Conservation (phyloP, 2,797 vertebrate genomes). For the Gymnothorax javanicus region DNA sequence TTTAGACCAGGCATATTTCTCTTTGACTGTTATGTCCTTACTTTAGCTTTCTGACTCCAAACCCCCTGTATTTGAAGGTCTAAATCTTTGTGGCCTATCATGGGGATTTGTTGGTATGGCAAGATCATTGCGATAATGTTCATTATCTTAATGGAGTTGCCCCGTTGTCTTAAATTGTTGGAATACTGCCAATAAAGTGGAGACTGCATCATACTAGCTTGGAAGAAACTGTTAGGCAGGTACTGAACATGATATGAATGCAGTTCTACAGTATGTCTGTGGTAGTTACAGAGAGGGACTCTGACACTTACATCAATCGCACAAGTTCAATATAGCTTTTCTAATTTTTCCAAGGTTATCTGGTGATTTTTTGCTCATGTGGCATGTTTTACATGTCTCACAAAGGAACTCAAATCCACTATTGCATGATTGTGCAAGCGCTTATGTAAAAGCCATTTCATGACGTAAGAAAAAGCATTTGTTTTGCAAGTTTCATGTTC, state of each 20-base stretch:
- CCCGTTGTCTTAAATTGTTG: neutral
- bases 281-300: conserved; percentile 15
- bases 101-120: neutral
- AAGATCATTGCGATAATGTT: neutral
- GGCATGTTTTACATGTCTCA: conserved; percentile 5
- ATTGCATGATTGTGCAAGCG: neutral
- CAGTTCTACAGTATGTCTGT: neutral
- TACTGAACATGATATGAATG: neutral
- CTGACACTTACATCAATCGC: conserved; percentile 30
- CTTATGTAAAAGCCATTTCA: neutral
- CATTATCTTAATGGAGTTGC: neutral
- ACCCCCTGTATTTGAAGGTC: neutral
- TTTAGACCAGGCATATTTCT: conserved; percentile 18
- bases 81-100: neutral
- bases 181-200: neutral
- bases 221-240: neutral
- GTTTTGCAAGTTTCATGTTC: neutral
- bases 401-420: conserved; percentile 18
- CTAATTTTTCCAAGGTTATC: conserved; percentile 11
- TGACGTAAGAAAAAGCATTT: neutral
- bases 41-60: neutral
- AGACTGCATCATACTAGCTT: neutral
- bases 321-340: neutral
- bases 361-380: conserved; percentile 24
- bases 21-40: conserved; percentile 12